These are phyloP conservation scores for Ectropis grisescens DNA, from an alignment of 1,140 invertebrate genomes.

Conservation along the genomic window DNA sequence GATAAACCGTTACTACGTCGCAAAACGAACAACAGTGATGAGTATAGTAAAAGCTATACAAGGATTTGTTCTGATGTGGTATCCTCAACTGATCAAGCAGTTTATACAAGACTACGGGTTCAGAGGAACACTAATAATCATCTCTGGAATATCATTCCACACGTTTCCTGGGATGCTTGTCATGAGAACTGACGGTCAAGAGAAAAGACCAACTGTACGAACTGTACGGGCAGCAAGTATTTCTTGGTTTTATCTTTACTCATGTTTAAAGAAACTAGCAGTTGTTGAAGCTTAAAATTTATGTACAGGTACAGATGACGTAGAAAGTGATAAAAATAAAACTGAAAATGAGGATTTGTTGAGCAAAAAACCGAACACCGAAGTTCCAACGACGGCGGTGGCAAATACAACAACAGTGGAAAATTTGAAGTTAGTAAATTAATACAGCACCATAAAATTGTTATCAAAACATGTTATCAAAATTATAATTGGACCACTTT, in stretches of 20 bases:
- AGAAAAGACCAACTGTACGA: conserved; percentile 14
- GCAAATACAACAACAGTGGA: no score
- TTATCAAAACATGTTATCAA: no score
- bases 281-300: no score
- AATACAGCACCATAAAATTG: no score
- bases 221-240: conserved; percentile 48
- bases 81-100: conserved; percentile 68
- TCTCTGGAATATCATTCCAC: conserved; percentile 72
- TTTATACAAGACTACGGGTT: conserved; percentile 72
- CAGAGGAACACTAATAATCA: conserved; percentile 72
- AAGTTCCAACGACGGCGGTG: no score
- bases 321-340: conserved; percentile 12
- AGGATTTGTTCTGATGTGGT: conserved; percentile 70
- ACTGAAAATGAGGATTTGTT: conserved; percentile 28
- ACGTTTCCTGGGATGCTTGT: conserved; percentile 73
- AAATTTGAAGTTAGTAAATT: no score
- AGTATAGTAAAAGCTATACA: conserved; percentile 73
- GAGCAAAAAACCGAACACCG: conserved; percentile 7
- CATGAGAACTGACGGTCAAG: conserved; percentile 71
- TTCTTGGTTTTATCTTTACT: conserved; percentile 19
- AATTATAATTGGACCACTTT: no score
- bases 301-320: conserved; percentile 18
- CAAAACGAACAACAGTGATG: conserved; percentile 72
- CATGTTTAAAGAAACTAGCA: conserved; percentile 3
- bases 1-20: conserved; percentile 73